Conservation (phyloP, 1,140 invertebrate species). For the Matsumurasca onukii region DNA sequence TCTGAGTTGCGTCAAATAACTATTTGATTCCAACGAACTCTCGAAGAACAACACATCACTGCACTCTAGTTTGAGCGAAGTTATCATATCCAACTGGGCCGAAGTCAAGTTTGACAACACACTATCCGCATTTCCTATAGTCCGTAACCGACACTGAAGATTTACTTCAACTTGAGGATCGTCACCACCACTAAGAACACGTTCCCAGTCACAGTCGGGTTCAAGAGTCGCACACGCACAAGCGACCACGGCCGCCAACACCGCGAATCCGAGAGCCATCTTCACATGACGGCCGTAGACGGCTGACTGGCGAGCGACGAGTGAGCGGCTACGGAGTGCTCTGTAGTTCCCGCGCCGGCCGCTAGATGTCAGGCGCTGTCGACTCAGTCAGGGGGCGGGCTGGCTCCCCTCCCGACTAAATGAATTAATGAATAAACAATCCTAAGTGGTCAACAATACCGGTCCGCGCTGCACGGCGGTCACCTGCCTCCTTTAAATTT, state of each 20-base stretch:
- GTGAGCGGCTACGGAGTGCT: background rate
- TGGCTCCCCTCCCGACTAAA: background rate
- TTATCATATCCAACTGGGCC: conserved; percentile 63
- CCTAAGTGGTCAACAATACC: background rate
- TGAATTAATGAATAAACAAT: conserved; percentile 1
- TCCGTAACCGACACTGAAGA: conserved; percentile 68
- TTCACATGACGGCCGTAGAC: conserved; percentile 26
- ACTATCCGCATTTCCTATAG: conserved; percentile 67
- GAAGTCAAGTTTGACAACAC: conserved; percentile 66
- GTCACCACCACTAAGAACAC: conserved; percentile 63
- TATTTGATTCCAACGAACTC: conserved; percentile 62
- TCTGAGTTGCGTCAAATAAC: conserved; percentile 64
- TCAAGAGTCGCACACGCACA: conserved; percentile 35
- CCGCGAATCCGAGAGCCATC: conserved; percentile 25
- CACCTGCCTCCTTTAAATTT: conserved; percentile 18
- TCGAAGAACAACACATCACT: conserved; percentile 79
- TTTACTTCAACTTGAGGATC: conserved; percentile 54
- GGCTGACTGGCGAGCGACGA: conserved; percentile 24
- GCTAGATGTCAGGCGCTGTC: conserved; percentile 21
- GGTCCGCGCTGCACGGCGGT: background rate
- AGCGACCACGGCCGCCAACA: background rate
- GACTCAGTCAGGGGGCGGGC: background rate
- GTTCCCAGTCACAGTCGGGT: conserved; percentile 46
- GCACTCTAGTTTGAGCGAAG: conserved; percentile 69
- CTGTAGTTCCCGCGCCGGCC: conserved; percentile 1